phyloP scores from a whole-genome alignment of 2,888 invertebrate genomes.

The Eustalomyia histrio region DNA sequence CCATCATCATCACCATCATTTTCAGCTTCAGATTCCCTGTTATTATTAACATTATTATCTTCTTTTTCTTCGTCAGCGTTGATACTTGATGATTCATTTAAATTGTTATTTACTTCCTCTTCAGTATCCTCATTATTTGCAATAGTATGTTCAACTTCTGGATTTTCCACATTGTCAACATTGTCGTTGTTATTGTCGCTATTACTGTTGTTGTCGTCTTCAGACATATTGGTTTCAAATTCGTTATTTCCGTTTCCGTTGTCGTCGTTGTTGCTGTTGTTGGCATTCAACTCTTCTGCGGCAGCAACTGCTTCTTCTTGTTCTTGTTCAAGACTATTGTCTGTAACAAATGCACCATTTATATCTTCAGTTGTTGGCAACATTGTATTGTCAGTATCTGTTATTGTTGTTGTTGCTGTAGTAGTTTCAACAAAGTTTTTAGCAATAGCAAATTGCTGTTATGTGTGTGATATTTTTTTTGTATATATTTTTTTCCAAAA shows the following conservation, averaged over 20 bases:
- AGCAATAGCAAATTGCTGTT: slow-evolving; percentile 46
- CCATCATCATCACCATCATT: slow-evolving; percentile 16
- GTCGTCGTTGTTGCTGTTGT: slow-evolving; percentile 11
- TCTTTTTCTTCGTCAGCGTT: slow-evolving; percentile 48
- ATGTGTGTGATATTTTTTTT: slow-evolving; percentile 63
- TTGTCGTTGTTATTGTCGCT: slow-evolving; percentile 40
- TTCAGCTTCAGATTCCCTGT: slow-evolving; percentile 41
- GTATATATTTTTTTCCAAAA: slow-evolving; percentile 22
- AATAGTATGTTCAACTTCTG: slow-evolving; percentile 61
- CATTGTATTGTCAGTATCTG: slow-evolving; percentile 56
- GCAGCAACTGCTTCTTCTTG: slow-evolving; percentile 1
- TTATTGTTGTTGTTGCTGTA: slow-evolving; percentile 40
- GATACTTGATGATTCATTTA: slow-evolving; percentile 69
- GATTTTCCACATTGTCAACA: slow-evolving; percentile 58
- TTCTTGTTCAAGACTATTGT: slow-evolving; percentile 66
- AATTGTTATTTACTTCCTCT: slow-evolving; percentile 72
- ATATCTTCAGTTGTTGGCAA: slow-evolving; percentile 66
- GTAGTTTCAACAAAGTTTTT: slow-evolving; percentile 53
- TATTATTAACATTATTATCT: slow-evolving; percentile 26
- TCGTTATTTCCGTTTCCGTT: slow-evolving; percentile 70
- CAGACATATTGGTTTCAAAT: slow-evolving; percentile 71
- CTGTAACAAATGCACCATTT: slow-evolving; percentile 68
- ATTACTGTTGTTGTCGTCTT: slow-evolving; percentile 63
- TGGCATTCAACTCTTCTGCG: slow-evolving; percentile 57
- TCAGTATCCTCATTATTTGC: slow-evolving; percentile 73